Evolutionary conservation across 1,140 invertebrate genomes (phyloP).

Genomic region (Lasioglossum baleicum): DNA sequence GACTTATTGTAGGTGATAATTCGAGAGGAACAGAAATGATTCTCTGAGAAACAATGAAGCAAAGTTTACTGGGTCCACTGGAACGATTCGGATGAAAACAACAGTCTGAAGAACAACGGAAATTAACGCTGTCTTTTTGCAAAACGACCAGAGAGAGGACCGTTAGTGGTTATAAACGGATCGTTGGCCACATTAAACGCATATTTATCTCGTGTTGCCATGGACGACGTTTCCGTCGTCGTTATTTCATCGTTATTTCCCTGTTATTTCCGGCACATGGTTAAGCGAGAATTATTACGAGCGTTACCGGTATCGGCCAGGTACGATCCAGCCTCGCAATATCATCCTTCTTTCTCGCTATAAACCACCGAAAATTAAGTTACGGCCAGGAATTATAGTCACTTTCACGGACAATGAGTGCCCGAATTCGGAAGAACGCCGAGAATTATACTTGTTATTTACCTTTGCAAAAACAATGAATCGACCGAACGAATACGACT

Average conservation of each 20-base stretch:
- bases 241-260: constrained; percentile 69
- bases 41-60: neutral
- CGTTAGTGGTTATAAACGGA: constrained; percentile 28
- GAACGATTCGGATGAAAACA: neutral
- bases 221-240: constrained; percentile 62
- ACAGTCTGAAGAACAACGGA: neutral
- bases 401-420: constrained; percentile 20
- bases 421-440: neutral
- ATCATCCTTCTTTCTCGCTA: constrained; percentile 33
- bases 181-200: constrained; percentile 38
- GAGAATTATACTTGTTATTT: neutral
- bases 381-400: constrained; percentile 42
- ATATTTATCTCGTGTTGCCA: constrained; percentile 55
- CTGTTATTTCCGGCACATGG: constrained; percentile 62
- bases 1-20: too few species aligned
- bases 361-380: constrained; percentile 48
- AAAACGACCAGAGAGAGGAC: neutral
- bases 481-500: too few species aligned
- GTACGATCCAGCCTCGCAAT: constrained; percentile 10
- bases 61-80: too few species aligned
- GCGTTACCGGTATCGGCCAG: constrained; percentile 38
- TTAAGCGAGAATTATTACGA: constrained; percentile 67
- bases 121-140: constrained; percentile 4
- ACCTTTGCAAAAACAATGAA: neutral
- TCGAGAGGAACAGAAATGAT: neutral